phyloP scores from a whole-genome alignment of 2,888 invertebrate genomes.

The Drosophila mulleri region DNA sequence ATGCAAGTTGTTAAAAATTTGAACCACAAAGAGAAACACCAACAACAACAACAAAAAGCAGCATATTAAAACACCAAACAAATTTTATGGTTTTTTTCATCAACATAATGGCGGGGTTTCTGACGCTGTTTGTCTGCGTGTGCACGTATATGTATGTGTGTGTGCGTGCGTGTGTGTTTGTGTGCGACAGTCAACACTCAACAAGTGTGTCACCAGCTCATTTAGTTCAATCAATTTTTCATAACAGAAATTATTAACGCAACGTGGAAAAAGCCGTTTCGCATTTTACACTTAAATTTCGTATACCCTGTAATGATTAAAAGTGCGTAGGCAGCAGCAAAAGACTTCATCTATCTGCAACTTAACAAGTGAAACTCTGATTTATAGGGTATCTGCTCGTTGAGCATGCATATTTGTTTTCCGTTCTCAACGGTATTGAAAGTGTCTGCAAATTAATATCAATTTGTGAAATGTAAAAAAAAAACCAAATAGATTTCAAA shows the following conservation, averaged over 20 bases:
- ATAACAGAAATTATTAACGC: slow-evolving; percentile 80
- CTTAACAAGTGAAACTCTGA: rapidly evolving
- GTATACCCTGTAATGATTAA: slow-evolving; percentile 25
- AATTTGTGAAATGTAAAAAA: slow-evolving; percentile 57
- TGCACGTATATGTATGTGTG: not conserved
- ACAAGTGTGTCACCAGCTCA: slow-evolving; percentile 82
- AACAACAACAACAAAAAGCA: slow-evolving; percentile 5
- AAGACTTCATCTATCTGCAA: not conserved
- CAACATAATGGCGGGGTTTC: slow-evolving; percentile 40
- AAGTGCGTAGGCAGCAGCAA: not conserved
- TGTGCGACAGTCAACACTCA: slow-evolving; percentile 55
- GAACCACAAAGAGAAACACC: slow-evolving; percentile 16
- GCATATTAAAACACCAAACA: slow-evolving; percentile 44
- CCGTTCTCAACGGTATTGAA: slow-evolving; percentile 55
- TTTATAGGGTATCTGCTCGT: slow-evolving; percentile 3
- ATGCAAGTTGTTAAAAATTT: slow-evolving; percentile 68
- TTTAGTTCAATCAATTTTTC: slow-evolving; percentile 82
- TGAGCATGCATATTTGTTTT: not conserved
- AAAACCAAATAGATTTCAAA: slow-evolving; percentile 28
- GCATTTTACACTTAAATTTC: slow-evolving; percentile 57
- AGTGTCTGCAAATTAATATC: slow-evolving; percentile 82
- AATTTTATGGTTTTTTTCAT: slow-evolving; percentile 73
- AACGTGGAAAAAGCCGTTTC: slow-evolving; percentile 58
- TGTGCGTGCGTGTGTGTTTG: slow-evolving; percentile 16
- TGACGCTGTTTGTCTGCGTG: not conserved